Base-by-base conservation (phyloP, 2,888 invertebrate genomes). In the Macrophya alboannulata region DNA sequence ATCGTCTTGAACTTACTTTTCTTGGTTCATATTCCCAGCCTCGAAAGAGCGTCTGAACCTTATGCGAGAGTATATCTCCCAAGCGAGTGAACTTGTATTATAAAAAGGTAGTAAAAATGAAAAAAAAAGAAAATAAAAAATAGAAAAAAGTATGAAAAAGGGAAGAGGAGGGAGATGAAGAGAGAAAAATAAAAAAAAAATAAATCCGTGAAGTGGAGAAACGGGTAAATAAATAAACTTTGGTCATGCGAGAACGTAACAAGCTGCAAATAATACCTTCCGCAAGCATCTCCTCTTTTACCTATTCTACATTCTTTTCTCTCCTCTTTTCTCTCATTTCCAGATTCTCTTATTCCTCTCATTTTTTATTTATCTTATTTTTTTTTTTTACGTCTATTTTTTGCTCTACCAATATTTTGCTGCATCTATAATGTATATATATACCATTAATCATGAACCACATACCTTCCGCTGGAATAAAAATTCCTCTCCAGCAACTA, bases 281-380 rank as follows among this genome's bases (percentile, higher is more conserved):
- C 62, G 51, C 51, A n/a, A 76, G 15, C 15, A 31, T 31, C n/a
- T 65, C 43, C 8, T 59, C n/a, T 9, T n/a, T n/a, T n/a, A n/a
- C n/a, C n/a, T n/a, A n/a, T n/a, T n/a, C n/a, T n/a, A n/a, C n/a
- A n/a, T n/a, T n/a, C n/a, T n/a, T n/a, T n/a, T n/a, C 9, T 59
- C 55, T 5, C 4, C 62, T 62, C 25, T n/a, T n/a, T 21, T 25
- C n/a, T 59, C 21, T 10, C 68, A 15, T 15, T 10, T 15, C 37
- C 62, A 1, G n/a, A 82, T 82, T 55, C 68, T 21, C 68, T n/a
- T 40, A 5, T 31, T 21, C 43, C 76, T 68, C 72, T 10, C 59
- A 85, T 74, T 83, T 85, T 48, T 85, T n/a, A 71, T 65, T 86
- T 86, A 86, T 86, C n/a, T n/a, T 86, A 86, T 85, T 84, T n/a